Evolutionary conservation across 2,888 invertebrate species (phyloP).

Genomic region (Apodemia zela): DNA sequence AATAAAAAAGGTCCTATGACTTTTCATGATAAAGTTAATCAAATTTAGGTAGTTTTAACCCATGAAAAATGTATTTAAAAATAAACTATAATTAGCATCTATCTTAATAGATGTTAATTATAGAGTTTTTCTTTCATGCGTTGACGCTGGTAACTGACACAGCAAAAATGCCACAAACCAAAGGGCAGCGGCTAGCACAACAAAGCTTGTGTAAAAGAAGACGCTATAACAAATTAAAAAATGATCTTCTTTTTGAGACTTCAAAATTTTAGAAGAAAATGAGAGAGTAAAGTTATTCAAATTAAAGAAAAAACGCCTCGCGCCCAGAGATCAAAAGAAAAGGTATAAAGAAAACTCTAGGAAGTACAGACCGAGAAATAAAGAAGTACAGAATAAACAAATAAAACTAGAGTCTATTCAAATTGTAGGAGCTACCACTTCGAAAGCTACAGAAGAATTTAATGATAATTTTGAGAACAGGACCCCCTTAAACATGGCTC

Average conservation of each 20-base stretch:
- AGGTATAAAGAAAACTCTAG: constrained; percentile 23
- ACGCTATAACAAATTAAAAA: constrained; percentile 1
- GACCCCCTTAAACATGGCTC: not conserved
- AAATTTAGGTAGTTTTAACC: too few species aligned
- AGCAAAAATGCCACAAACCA: not conserved
- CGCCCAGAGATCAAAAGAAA: constrained; percentile 20
- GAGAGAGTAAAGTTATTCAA: constrained; percentile 7
- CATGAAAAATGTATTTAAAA: too few species aligned
- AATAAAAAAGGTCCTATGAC: too few species aligned
- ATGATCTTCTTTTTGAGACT: not conserved
- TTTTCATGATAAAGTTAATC: too few species aligned
- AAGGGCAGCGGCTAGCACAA: not conserved
- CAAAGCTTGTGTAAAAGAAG: not conserved
- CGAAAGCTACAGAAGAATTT: not conserved
- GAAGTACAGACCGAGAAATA: not conserved
- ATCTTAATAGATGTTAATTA: constrained; percentile 2
- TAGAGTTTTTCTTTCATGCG: not conserved
- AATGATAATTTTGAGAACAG: constrained; percentile 8
- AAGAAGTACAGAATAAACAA: constrained; percentile 3
- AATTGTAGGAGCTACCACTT: not conserved
- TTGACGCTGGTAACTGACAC: not conserved
- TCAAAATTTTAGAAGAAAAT: constrained; percentile 15
- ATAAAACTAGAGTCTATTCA: not conserved
- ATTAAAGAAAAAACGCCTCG: constrained; percentile 22
- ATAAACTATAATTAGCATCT: too few species aligned